These are phyloP conservation scores for Tetragnatha versicolor DNA, from an alignment of 1,140 invertebrate genomes.

Conservation along the genomic window DNA sequence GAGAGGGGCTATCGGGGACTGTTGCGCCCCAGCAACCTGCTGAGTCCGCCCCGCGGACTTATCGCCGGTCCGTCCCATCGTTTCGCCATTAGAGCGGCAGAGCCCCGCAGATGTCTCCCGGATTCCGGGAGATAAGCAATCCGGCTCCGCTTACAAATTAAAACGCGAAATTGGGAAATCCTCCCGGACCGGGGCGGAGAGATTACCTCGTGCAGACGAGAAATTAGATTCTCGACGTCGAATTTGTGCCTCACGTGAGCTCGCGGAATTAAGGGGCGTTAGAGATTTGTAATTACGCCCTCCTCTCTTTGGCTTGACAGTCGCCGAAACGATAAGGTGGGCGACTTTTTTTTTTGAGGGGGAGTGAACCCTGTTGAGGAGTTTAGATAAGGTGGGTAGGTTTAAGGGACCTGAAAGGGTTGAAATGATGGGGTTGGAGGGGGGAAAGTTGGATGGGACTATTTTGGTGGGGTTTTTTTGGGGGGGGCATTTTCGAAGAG, in stretches of 20 bases:
- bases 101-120: slow-evolving; percentile 7
- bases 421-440: no score
- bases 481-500: no score
- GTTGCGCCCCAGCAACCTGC: slow-evolving; percentile 34
- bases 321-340: no score
- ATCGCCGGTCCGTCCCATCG: slow-evolving; percentile 29
- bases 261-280: slow-evolving; percentile 41
- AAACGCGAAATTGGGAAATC: slow-evolving; percentile 44
- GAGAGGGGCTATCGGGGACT: neutral
- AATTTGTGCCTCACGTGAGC: slow-evolving; percentile 38
- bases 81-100: slow-evolving; percentile 45
- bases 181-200: neutral
- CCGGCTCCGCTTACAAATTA: slow-evolving; percentile 28
- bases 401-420: no score
- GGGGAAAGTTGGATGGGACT: no score
- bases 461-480: no score
- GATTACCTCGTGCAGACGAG: slow-evolving; percentile 44
- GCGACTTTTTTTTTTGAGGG: no score
- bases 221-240: slow-evolving; percentile 46
- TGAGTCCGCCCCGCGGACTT: slow-evolving; percentile 16
- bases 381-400: no score
- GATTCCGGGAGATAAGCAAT: slow-evolving; percentile 1
- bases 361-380: no score
- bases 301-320: no score
- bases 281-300: slow-evolving; percentile 49